These are phyloP conservation scores for Cotesia vestalis DNA, from an alignment of 1,140 invertebrate species.

Conservation along the genomic window DNA sequence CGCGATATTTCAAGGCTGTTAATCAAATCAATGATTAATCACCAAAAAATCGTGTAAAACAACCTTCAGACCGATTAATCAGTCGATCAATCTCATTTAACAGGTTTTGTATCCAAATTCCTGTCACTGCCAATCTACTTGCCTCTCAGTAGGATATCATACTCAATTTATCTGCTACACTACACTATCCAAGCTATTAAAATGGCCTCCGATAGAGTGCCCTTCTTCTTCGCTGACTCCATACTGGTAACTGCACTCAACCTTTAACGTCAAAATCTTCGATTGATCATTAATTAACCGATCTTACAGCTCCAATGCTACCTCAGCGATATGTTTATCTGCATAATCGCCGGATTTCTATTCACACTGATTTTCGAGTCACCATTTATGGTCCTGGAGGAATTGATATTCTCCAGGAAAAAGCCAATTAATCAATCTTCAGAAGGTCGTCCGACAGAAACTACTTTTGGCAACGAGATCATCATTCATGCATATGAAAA, in stretches of 20 bases:
- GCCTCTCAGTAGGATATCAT: conserved; percentile 68
- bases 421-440: neutral
- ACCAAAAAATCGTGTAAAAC: too few species aligned
- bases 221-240: conserved; percentile 23
- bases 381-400: conserved; percentile 40
- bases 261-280: neutral
- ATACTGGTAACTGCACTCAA: conserved; percentile 5
- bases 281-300: conserved; percentile 21
- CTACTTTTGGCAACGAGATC: too few species aligned
- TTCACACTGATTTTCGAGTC: conserved; percentile 38
- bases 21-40: too few species aligned
- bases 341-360: conserved; percentile 30
- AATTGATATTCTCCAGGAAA: conserved; percentile 30
- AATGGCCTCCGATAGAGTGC: neutral
- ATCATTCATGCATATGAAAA: too few species aligned
- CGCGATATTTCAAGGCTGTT: too few species aligned
- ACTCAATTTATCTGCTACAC: conserved; percentile 70
- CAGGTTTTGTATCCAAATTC: conserved; percentile 61
- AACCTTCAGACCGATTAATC: neutral
- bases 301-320: conserved; percentile 31
- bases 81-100: neutral
- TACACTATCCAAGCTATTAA: conserved; percentile 34
- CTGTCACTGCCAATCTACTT: conserved; percentile 67
- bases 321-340: conserved; percentile 31
- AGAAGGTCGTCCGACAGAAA: too few species aligned